These are phyloP conservation scores for Acrocephalus kingi DNA, from an alignment of 2,113 vertebrate genomes.

Conservation along the genomic window DNA sequence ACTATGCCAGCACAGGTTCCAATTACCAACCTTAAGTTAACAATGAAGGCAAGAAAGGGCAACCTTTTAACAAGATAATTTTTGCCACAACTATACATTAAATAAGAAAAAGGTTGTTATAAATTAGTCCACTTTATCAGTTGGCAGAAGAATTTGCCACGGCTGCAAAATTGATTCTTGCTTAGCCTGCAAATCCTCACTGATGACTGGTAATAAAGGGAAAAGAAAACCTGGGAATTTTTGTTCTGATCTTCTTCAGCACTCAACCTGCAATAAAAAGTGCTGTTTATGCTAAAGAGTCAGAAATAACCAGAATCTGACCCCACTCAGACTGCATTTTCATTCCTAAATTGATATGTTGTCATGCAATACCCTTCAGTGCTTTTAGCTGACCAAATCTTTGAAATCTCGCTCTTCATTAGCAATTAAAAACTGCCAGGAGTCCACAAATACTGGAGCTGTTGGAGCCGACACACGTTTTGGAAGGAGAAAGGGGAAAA, in stretches of 20 bases:
- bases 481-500: background rate
- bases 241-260: background rate
- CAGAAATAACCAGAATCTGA: conserved; percentile 45
- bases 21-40: background rate
- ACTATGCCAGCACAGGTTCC: background rate
- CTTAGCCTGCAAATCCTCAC: conserved; percentile 9
- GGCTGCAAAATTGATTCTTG: conserved; percentile 24
- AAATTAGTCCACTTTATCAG: conserved; percentile 38
- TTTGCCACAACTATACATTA: background rate
- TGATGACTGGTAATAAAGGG: conserved; percentile 33
- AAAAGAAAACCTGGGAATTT: conserved; percentile 21
- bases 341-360: background rate
- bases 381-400: background rate
- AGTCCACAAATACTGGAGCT: background rate
- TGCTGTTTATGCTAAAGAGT: background rate
- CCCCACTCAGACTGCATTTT: background rate
- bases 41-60: background rate
- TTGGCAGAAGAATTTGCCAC: background rate
- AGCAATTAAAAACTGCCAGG: background rate
- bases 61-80: background rate
- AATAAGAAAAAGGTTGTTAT: background rate
- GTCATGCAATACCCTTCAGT: background rate
- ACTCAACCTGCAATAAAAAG: background rate
- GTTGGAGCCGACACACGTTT: background rate
- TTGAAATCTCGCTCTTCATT: background rate